Conservation (phyloP, 2,888 invertebrate genomes). For the Drosophila nigricruria region DNA sequence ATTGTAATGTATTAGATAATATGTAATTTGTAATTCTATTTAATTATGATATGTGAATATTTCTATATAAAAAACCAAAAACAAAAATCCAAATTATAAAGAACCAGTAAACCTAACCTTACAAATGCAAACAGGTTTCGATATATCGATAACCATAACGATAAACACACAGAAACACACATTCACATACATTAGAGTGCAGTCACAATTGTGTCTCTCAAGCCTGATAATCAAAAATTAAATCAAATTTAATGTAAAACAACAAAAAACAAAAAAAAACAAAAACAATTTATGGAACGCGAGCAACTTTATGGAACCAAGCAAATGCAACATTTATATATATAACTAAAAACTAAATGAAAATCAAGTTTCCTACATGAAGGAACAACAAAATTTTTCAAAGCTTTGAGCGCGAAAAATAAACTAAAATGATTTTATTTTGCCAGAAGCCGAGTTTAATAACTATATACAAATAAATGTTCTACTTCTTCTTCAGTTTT, state of each 20-base stretch:
- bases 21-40: conserved; percentile 29
- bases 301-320: conserved; percentile 73
- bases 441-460: conserved; percentile 46
- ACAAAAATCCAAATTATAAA: conserved; percentile 11
- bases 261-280: conserved; percentile 24
- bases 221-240: conserved; percentile 84
- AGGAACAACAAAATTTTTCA: conserved; percentile 52
- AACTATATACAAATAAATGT: conserved; percentile 37
- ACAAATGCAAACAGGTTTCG: conserved; percentile 70
- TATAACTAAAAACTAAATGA: conserved; percentile 30
- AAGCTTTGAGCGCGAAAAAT: conserved; percentile 46
- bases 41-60: conserved; percentile 57
- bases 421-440: conserved; percentile 24
- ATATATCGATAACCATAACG: conserved; percentile 44
- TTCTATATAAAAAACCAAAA: conserved; percentile 25
- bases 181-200: conserved; percentile 8
- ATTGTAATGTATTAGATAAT: conserved; percentile 34
- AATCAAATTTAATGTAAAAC: conserved; percentile 82
- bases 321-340: conserved; percentile 41
- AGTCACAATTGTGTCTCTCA: conserved; percentile 6
- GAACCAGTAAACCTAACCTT: conserved; percentile 39
- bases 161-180: conserved; percentile 11
- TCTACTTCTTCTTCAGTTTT: conserved; percentile 20
- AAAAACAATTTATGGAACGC: conserved; percentile 23
- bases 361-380: conserved; percentile 36